phyloP scores from a whole-genome alignment of 1,140 invertebrate species.

The Drosophila miranda region DNA sequence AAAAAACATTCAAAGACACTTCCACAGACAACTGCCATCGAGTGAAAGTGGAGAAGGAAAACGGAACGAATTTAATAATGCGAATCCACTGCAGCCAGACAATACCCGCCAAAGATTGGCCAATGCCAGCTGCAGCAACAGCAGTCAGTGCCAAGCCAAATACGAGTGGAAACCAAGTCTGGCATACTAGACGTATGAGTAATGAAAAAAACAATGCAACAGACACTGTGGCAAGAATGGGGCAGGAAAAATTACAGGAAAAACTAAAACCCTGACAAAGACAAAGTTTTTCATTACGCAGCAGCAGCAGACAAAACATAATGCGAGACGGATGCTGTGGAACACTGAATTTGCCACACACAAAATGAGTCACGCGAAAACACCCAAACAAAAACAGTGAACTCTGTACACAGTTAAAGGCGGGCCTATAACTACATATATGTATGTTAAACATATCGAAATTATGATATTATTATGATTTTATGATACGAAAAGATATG shows the following conservation, averaged over 20 bases:
- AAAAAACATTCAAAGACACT: constrained; percentile 58
- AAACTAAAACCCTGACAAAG: constrained; percentile 59
- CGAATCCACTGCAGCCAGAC: constrained; percentile 19
- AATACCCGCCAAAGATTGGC: constrained; percentile 18
- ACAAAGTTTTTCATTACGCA: constrained; percentile 76
- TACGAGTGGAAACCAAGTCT: constrained; percentile 16
- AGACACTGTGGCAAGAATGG: constrained; percentile 12
- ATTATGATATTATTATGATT: too few species aligned
- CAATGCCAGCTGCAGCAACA: constrained; percentile 10
- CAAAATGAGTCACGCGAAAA: constrained; percentile 24
- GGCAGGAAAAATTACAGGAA: constrained; percentile 13
- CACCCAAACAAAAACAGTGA: not conserved
- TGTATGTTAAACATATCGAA: too few species aligned
- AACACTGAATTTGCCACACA: constrained; percentile 37
- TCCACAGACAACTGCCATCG: not conserved
- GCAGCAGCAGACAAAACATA: constrained; percentile 46
- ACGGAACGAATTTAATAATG: constrained; percentile 57
- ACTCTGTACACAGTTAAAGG: too few species aligned
- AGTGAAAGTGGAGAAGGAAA: constrained; percentile 62
- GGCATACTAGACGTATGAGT: constrained; percentile 63
- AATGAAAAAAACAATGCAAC: constrained; percentile 58
- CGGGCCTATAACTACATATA: too few species aligned
- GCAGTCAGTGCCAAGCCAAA: constrained; percentile 55
- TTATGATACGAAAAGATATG: too few species aligned
- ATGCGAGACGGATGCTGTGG: constrained; percentile 54